phyloP scores from a whole-genome alignment of 2,113 vertebrate genomes.

The Labeo rohita region DNA sequence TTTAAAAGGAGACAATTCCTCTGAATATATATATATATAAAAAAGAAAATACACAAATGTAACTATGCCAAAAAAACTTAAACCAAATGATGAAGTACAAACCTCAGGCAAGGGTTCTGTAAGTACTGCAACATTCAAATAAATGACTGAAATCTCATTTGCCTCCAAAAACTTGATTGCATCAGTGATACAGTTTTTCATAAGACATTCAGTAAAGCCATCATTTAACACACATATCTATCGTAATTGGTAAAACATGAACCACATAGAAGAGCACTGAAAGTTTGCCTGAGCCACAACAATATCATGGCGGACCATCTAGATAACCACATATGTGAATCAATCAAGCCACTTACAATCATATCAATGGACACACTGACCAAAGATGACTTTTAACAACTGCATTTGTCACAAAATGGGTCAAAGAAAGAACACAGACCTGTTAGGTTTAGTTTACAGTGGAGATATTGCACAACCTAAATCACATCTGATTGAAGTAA shows the following conservation, averaged over 20 bases:
- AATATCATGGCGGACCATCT: slow-evolving; percentile 22
- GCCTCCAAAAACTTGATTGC: slow-evolving; percentile 19
- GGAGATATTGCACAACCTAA: slow-evolving; percentile 31
- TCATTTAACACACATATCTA: slow-evolving; percentile 43
- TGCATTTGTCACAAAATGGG: slow-evolving; percentile 4
- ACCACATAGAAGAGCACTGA: slow-evolving; percentile 23
- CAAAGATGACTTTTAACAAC: slow-evolving; percentile 21
- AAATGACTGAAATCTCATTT: not conserved
- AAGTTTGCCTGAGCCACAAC: slow-evolving; percentile 26
- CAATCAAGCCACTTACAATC: slow-evolving; percentile 27
- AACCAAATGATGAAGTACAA: slow-evolving; percentile 25
- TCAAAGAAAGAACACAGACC: slow-evolving; percentile 15
- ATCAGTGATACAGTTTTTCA: slow-evolving; percentile 17
- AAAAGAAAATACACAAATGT: slow-evolving; percentile 17
- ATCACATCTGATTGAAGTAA: slow-evolving; percentile 18
- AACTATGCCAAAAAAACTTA: slow-evolving; percentile 26
- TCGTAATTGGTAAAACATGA: slow-evolving; percentile 16
- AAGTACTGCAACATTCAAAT: slow-evolving; percentile 21
- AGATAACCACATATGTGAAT: slow-evolving; percentile 33
- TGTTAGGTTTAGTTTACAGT: slow-evolving; percentile 33
- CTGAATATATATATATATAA: slow-evolving; percentile 45
- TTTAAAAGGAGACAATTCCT: slow-evolving; percentile 51
- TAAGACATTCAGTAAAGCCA: slow-evolving; percentile 61
- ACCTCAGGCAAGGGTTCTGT: slow-evolving; percentile 8
- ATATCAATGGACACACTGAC: slow-evolving; percentile 9